Percentiles rank a stretch among this genome's conserved stretches.
phyloP scores from a whole-genome alignment of 1,140 invertebrate genomes.

The Propsilocerus akamusi region DNA sequence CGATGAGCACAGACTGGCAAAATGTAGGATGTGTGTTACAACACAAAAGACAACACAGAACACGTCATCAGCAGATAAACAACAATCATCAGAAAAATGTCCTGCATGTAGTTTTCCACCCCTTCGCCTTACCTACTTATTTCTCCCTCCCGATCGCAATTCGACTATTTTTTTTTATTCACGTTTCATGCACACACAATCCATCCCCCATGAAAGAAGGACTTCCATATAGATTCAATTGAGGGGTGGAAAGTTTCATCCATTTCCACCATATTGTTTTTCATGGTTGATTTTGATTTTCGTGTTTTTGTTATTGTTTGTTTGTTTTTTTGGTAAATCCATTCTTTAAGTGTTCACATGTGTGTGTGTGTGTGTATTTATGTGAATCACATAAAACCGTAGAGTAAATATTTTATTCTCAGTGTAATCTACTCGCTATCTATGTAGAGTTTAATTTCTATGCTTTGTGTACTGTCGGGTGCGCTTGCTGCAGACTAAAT shows the following conservation, averaged over 20 bases:
- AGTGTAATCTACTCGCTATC: background rate
- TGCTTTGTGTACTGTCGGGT: background rate
- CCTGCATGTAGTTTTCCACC: too few relatives aligned
- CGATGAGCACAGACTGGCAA: background rate
- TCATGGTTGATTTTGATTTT: background rate
- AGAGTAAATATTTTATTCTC: background rate
- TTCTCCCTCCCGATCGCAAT: too few relatives aligned
- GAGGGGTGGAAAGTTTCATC: background rate
- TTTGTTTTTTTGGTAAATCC: too few relatives aligned
- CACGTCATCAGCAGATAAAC: slow-evolving; percentile 1
- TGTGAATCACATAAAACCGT: too few relatives aligned
- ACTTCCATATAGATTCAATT: background rate
- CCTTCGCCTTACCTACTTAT: too few relatives aligned
- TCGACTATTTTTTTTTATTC: too few relatives aligned
- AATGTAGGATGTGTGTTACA: slow-evolving; percentile 3
- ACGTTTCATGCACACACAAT: background rate
- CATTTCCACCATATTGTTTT: background rate
- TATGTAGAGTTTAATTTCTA: background rate
- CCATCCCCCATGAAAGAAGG: background rate
- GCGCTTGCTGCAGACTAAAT: slow-evolving; percentile 2
- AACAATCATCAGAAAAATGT: background rate
- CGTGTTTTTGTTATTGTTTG: too few relatives aligned
- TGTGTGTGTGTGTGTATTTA: too few relatives aligned
- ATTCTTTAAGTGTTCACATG: too few relatives aligned
- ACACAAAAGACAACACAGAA: background rate